A percentile compares a stretch with the other conserved stretches of the same genome.
These are phyloP conservation scores for Pyrgus malvae DNA, from an alignment of 2,888 invertebrate species.

Conservation along the genomic window DNA sequence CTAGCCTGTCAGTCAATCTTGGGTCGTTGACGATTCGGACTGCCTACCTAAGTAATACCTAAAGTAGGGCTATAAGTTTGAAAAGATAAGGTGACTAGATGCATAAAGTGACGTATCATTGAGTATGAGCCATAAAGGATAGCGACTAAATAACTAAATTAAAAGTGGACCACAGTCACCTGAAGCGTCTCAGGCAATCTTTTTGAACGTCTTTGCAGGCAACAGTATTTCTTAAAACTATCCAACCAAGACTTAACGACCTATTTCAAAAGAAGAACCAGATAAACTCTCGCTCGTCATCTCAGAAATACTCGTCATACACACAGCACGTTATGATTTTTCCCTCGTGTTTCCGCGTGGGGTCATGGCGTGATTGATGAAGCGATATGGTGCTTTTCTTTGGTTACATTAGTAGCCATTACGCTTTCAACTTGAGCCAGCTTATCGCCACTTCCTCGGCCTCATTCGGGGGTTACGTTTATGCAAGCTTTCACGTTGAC, in stretches of 20 bases:
- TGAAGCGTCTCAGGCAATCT: too few species aligned
- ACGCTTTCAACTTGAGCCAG: conserved; percentile 47
- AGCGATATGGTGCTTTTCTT: conserved; percentile 50
- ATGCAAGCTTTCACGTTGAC: background rate
- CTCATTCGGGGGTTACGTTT: conserved; percentile 1
- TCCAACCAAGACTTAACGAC: conserved; percentile 4
- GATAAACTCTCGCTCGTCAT: background rate
- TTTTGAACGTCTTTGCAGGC: too few species aligned
- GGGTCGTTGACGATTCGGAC: too few species aligned
- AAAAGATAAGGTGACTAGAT: too few species aligned
- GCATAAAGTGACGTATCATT: too few species aligned
- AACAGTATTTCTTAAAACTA: background rate
- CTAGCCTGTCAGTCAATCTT: too few species aligned
- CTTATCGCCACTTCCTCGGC: conserved; percentile 45
- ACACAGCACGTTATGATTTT: conserved; percentile 34
- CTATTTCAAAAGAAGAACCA: background rate
- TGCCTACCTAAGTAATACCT: too few species aligned
- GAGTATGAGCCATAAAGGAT: too few species aligned
- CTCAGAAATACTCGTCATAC: too few species aligned
- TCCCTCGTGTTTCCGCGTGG: conserved; percentile 43
- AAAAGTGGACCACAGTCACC: too few species aligned
- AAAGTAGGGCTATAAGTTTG: too few species aligned
- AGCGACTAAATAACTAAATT: too few species aligned
- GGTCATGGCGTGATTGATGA: conserved; percentile 52
- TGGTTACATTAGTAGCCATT: conserved; percentile 52